These are phyloP conservation scores for Electrona antarctica DNA, from an alignment of 2,113 vertebrate species.

Conservation along the genomic window DNA sequence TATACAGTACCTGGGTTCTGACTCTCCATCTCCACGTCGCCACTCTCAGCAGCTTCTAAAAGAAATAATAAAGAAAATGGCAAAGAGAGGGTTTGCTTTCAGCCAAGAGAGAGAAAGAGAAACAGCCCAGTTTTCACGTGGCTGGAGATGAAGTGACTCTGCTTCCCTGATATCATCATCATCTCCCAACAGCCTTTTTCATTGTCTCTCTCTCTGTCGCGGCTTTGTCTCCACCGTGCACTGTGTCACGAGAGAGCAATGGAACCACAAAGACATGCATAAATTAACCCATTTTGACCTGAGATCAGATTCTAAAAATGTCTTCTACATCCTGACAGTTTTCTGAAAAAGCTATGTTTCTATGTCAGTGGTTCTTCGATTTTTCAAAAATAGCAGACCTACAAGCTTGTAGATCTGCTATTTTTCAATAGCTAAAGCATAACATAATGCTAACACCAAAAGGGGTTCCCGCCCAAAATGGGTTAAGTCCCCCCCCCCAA, in stretches of 20 bases:
- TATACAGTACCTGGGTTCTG: slow-evolving; percentile 65
- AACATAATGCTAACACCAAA: too few species aligned
- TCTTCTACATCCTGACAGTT: too few species aligned
- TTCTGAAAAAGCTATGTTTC: too few species aligned
- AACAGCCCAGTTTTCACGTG: slow-evolving; percentile 29
- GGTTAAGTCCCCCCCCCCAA: slow-evolving; percentile 38
- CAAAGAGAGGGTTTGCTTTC: slow-evolving; percentile 8
- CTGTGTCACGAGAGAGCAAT: slow-evolving; percentile 71
- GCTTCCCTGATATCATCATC: slow-evolving; percentile 68
- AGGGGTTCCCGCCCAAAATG: too few species aligned
- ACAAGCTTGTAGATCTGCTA: too few species aligned
- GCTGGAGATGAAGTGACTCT: slow-evolving; percentile 43
- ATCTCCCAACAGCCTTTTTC: slow-evolving; percentile 68
- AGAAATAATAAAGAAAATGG: slow-evolving; percentile 21
- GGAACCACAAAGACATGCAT: slow-evolving; percentile 78
- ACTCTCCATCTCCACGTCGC: slow-evolving; percentile 66
- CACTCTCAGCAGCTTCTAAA: slow-evolving; percentile 51
- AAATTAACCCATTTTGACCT: too few species aligned
- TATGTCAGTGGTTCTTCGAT: too few species aligned
- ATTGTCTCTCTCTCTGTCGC: slow-evolving; percentile 63
- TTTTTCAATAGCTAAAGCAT: too few species aligned
- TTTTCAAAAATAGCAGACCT: too few species aligned
- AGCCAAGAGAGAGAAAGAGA: slow-evolving; percentile 34
- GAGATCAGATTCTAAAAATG: too few species aligned
- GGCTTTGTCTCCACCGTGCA: slow-evolving; percentile 66